Conservation (phyloP, 2,113 vertebrate species). For the Zosterops pallidus region DNA sequence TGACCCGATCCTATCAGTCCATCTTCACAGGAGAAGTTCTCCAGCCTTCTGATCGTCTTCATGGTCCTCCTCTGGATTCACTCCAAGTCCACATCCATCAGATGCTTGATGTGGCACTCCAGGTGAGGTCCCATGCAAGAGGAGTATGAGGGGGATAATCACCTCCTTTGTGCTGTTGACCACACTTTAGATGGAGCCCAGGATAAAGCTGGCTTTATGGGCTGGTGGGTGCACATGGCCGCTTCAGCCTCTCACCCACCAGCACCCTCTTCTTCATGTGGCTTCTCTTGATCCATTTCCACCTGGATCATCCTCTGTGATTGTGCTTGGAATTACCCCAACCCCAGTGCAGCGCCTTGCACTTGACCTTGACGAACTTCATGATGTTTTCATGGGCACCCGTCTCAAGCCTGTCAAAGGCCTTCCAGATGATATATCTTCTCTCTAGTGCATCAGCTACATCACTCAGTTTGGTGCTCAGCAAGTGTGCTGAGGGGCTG, state of each 20-base stretch:
- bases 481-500: fast-evolving
- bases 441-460: neutral
- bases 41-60: neutral
- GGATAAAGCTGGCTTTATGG: neutral
- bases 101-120: neutral
- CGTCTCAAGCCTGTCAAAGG: neutral
- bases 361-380: neutral
- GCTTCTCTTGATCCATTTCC: neutral
- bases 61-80: neutral
- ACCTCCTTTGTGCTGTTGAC: neutral
- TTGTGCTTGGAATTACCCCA: neutral
- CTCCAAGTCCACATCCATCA: neutral
- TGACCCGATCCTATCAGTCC: too few species aligned
- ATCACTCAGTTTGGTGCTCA: neutral
- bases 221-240: neutral
- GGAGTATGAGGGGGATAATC: neutral
- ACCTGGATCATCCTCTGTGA: neutral
- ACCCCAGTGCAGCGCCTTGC: neutral
- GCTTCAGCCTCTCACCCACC: neutral
- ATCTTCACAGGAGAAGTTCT: neutral
- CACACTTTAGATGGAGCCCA: neutral
- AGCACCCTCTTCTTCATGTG: fast-evolving
- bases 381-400: fast-evolving
- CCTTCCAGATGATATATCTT: neutral
- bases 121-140: neutral